A percentile compares a stretch with the other conserved stretches of the same genome.
Evolutionary conservation across 2,113 vertebrate genomes (phyloP).

Genomic region (Alligator mississippiensis): DNA sequence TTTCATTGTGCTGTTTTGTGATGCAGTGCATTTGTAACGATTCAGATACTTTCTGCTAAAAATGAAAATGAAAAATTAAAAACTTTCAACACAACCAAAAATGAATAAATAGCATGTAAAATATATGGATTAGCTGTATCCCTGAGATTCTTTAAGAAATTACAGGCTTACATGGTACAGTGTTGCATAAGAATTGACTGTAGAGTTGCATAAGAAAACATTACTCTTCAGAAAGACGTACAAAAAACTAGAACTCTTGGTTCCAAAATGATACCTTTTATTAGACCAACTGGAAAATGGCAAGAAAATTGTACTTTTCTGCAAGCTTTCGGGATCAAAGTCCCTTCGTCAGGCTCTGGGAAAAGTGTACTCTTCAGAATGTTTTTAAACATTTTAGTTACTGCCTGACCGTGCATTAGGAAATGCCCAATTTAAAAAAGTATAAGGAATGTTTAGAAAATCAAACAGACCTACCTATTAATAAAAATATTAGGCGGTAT

Average conservation of each 20-base stretch:
- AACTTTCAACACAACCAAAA: background rate
- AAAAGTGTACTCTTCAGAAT: background rate
- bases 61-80: background rate
- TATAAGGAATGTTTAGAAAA: slow-evolving; percentile 1
- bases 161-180: background rate
- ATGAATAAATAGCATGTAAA: background rate
- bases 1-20: background rate
- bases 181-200: background rate
- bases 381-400: no score
- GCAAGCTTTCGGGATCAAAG: no score
- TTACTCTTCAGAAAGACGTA: background rate
- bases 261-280: no score
- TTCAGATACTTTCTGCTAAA: background rate
- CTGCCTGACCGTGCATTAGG: no score
- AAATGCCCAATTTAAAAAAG: slow-evolving; percentile 16
- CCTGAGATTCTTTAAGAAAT: background rate
- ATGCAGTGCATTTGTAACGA: background rate
- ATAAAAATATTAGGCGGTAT: background rate
- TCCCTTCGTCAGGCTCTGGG: no score
- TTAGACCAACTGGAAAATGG: no score
- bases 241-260: no score
- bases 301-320: no score
- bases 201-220: background rate
- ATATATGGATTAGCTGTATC: background rate
- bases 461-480: background rate